phyloP scores from a whole-genome alignment of 2,888 invertebrate species.

The Tineola bisselliella region DNA sequence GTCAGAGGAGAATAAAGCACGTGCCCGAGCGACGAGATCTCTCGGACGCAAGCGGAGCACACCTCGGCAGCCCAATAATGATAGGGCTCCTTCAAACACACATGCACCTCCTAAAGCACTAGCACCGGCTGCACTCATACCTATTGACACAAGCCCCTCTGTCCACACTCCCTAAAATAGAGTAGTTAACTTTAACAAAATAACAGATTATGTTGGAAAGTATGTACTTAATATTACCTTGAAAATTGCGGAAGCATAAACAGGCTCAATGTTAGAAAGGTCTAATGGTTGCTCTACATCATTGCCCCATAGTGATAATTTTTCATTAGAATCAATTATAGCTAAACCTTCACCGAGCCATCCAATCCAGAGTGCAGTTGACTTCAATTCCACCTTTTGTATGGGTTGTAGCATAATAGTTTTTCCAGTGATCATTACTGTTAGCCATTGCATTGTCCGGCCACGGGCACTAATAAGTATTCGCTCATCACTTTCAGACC shows the following conservation, averaged over 20 bases:
- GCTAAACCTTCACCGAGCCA: constrained; percentile 83
- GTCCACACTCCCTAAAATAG: constrained; percentile 85
- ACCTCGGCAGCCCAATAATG: constrained; percentile 68
- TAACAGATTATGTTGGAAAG: too few relatives aligned
- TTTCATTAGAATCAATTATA: constrained; percentile 86
- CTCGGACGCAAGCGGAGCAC: constrained; percentile 72
- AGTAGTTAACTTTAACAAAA: neutral
- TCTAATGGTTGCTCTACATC: constrained; percentile 87
- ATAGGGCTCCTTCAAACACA: constrained; percentile 63
- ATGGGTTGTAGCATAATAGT: constrained; percentile 66
- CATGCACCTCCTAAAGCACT: constrained; percentile 61
- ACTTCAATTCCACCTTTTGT: constrained; percentile 75
- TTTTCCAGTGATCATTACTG: constrained; percentile 65
- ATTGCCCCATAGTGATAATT: constrained; percentile 88
- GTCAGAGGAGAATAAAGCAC: constrained; percentile 69
- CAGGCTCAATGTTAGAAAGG: constrained; percentile 80
- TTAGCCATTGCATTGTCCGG: constrained; percentile 85
- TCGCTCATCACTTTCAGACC: constrained; percentile 80
- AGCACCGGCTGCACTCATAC: constrained; percentile 67
- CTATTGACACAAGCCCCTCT: constrained; percentile 87
- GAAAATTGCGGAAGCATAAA: constrained; percentile 88
- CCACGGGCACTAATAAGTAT: constrained; percentile 89
- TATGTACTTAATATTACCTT: constrained; percentile 58
- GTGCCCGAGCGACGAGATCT: constrained; percentile 63
- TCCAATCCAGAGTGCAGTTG: constrained; percentile 74